Evolutionary conservation across 2,113 vertebrate species (phyloP).

Genomic region (Sebastes fasciatus): DNA sequence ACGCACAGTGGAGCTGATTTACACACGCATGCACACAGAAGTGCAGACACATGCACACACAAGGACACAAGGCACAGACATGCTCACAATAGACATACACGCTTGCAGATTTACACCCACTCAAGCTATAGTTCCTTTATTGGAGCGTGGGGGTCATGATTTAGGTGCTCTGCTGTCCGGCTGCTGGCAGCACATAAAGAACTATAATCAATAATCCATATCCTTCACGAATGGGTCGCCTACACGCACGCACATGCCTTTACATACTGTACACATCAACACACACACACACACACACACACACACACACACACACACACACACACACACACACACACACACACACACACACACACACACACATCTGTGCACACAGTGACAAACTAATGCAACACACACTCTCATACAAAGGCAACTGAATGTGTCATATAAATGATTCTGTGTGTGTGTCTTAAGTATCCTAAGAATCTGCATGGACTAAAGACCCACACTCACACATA

Average conservation of each 20-base stretch:
- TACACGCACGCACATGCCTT: neutral
- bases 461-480: neutral
- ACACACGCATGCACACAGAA: constrained; percentile 39
- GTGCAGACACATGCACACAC: constrained; percentile 37
- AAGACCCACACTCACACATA: neutral
- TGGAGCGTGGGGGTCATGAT: constrained; percentile 51
- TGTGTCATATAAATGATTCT: neutral
- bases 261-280: neutral
- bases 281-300: constrained; percentile 14
- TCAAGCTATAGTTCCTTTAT: constrained; percentile 42
- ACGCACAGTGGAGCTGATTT: constrained; percentile 55
- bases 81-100: constrained; percentile 43
- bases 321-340: too few species aligned
- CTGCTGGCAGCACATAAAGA: constrained; percentile 70
- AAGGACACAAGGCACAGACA: constrained; percentile 28
- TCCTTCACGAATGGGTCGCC: constrained; percentile 52
- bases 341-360: neutral
- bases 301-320: constrained; percentile 10
- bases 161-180: constrained; percentile 56
- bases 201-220: constrained; percentile 80
- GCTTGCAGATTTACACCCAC: constrained; percentile 34
- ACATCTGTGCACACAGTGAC: constrained; percentile 6
- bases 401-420: constrained; percentile 8
- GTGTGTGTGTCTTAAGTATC: neutral
- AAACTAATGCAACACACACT: constrained; percentile 7